These are phyloP conservation scores for Bolborhynchus lineola DNA, from an alignment of 2,113 vertebrate species.

Conservation along the genomic window DNA sequence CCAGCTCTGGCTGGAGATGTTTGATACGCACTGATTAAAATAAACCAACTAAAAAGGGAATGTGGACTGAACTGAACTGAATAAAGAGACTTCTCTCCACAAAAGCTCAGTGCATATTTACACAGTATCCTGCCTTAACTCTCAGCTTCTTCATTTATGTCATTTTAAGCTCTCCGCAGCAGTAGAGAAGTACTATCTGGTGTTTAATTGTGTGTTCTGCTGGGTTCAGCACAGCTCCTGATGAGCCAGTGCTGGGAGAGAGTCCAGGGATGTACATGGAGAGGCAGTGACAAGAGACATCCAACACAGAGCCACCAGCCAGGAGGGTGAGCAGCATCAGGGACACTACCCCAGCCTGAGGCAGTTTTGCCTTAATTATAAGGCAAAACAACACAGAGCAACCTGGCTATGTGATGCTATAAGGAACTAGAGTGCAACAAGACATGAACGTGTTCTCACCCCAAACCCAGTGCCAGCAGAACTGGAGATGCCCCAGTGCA, in stretches of 20 bases:
- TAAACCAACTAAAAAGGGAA: not conserved
- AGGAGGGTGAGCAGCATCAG: not conserved
- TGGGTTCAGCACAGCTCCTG: not conserved
- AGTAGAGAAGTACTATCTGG: constrained; percentile 1
- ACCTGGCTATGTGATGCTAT: not conserved
- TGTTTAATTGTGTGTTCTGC: constrained; percentile 14
- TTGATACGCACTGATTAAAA: not conserved
- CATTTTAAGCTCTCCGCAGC: not conserved
- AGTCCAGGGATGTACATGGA: not conserved
- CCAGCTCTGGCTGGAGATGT: not conserved
- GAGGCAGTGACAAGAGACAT: not conserved
- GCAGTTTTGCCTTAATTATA: not conserved
- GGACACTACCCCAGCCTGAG: not conserved
- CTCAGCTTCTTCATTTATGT: constrained; percentile 41
- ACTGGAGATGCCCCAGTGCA: not conserved
- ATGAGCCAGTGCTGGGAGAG: not conserved
- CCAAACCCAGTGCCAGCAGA: not conserved
- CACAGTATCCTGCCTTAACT: constrained; percentile 34
- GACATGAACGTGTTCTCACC: fast-evolving
- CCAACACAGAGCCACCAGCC: not conserved
- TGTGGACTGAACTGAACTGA: not conserved
- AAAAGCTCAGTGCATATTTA: constrained; percentile 51
- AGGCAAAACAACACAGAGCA: not conserved
- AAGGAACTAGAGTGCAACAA: not conserved
- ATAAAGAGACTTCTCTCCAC: constrained; percentile 13